Evolutionary conservation across 2,797 vertebrate species (phyloP), one percentile per base, ranked within the genome.

Genomic region (Epinephelus malabaricus): DNA sequence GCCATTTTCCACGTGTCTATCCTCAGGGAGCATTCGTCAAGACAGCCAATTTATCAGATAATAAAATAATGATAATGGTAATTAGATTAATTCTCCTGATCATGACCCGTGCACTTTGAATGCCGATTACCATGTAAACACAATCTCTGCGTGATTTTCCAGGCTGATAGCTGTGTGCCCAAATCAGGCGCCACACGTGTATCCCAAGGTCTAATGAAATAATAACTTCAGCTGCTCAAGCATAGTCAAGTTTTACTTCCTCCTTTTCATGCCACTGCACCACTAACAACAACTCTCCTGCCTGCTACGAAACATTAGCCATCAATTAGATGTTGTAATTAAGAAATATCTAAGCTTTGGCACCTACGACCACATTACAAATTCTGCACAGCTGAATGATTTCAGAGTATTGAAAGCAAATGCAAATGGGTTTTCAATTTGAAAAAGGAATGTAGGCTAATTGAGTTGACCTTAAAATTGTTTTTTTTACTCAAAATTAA

Each of bases 71-170:
- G 84, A 92, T 92, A 90, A 92, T 81, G 86, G 86, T 95, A 94
- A 95, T 94, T 92, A 93, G 86, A 94, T 87, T 84, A 89, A 92
- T 93, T 92, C 89, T 91, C 85, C 81, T 82, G 92, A 93, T 93
- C 84, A 79, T 91, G 92, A 94, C 85, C 89, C 73, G 61, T 83
- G 89, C 90, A 89, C 89, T 89, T 85, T 86, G 86, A 93, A 93
- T 89, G 88, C 92, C 55, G 82, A 93, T 86, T 89, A 86, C 61
- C 78, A 70, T 94, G 92, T 92, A 92, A 94, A 94, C 90, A 93
- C 81, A 77, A 74, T 84, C 85, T 80, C 65, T 27, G 67, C 73
- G 78, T 86, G 87, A 90, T 91, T 89, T 88, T 92, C 86, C 78
- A 73, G 61, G 59, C 78, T 79, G 87, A 93, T 84, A 88, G 75